Conservation (phyloP, 2,797 vertebrate genomes). For the Gambelia wislizenii region DNA sequence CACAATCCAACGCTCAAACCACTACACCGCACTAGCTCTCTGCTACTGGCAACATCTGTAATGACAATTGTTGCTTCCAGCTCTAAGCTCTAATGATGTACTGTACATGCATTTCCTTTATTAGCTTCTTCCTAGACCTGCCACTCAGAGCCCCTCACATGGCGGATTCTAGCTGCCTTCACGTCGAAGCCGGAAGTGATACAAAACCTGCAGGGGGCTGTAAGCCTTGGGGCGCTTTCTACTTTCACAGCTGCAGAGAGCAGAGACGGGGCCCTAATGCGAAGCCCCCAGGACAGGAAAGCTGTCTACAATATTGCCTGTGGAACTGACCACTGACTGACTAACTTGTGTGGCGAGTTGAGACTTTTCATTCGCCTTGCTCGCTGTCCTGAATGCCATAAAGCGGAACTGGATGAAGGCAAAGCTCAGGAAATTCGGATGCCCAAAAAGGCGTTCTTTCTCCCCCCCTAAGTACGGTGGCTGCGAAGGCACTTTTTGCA, state of each 20-base stretch:
- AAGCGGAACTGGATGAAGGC: not conserved
- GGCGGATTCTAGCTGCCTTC: not conserved
- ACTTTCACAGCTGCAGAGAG: rapidly evolving
- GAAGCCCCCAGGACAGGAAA: not conserved
- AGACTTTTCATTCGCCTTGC: too few relatives aligned
- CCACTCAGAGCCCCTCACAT: not conserved
- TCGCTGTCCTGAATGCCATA: not conserved
- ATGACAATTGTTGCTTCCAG: too few relatives aligned
- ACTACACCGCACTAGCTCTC: too few relatives aligned
- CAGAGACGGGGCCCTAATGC: not conserved
- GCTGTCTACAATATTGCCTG: not conserved
- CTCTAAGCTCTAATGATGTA: too few relatives aligned
- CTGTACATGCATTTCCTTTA: too few relatives aligned
- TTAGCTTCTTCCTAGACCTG: not conserved
- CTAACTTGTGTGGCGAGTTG: not conserved
- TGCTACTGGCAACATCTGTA: too few relatives aligned
- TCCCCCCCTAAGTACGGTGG: not conserved
- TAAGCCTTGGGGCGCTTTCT: not conserved
- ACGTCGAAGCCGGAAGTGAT: not conserved
- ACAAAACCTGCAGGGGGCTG: not conserved
- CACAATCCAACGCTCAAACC: too few relatives aligned
- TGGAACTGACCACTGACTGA: too few relatives aligned
- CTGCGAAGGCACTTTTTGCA: not conserved
- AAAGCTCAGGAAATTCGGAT: too few relatives aligned
- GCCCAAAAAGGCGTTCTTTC: too few relatives aligned